phyloP scores from a whole-genome alignment of 2,797 vertebrate genomes.

The Phrynocephalus forsythii region DNA sequence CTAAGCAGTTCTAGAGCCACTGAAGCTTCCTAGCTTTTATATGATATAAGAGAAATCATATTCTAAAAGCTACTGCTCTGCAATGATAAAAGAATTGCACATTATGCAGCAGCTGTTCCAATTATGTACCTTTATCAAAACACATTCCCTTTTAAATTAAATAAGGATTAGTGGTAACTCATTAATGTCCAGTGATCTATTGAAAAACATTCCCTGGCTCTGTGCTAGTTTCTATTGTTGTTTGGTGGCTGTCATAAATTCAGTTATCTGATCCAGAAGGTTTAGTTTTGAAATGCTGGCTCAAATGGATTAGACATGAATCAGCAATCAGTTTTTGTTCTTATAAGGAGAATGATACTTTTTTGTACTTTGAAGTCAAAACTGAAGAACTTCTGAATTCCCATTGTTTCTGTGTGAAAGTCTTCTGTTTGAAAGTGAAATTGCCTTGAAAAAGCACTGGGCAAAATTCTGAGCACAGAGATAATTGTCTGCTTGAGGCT shows the following conservation, averaged over 20 bases:
- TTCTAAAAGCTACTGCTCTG: slow-evolving; percentile 44
- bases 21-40: slow-evolving; percentile 52
- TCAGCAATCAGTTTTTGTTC: slow-evolving; percentile 15
- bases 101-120: slow-evolving; percentile 37
- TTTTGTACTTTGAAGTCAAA: slow-evolving; percentile 6
- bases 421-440: background rate
- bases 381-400: slow-evolving; percentile 1
- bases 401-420: background rate
- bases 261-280: background rate
- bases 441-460: background rate
- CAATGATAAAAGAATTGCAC: slow-evolving; percentile 49
- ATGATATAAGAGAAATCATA: slow-evolving; percentile 51
- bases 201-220: slow-evolving; percentile 35
- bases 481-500: background rate
- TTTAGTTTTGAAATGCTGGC: slow-evolving; percentile 12
- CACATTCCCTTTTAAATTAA: slow-evolving; percentile 42
- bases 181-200: slow-evolving; percentile 57
- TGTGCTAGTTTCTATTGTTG: slow-evolving; percentile 40
- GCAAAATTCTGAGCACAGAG: background rate
- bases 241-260: slow-evolving; percentile 45
- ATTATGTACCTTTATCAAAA: slow-evolving; percentile 39
- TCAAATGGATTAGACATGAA: slow-evolving; percentile 18
- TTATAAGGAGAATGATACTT: background rate
- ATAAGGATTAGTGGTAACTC: slow-evolving; percentile 43
- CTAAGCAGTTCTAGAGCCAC: slow-evolving; percentile 39